A percentile compares a stretch with the other conserved stretches of the same genome.
Conservation (phyloP, 2,888 invertebrate species). For the Carcina quercana region DNA sequence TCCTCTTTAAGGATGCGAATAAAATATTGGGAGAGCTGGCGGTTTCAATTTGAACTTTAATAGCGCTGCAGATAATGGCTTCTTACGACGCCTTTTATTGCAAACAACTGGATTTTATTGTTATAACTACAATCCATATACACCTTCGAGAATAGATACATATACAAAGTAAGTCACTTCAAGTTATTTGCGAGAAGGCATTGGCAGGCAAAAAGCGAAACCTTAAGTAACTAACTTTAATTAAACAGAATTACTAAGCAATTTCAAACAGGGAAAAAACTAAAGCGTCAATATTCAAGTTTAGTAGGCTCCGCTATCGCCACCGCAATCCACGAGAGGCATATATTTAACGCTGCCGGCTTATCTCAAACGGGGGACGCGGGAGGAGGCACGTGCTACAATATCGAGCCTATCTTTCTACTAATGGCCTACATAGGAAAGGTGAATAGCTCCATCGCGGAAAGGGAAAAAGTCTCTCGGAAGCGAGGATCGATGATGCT, state of each 20-base stretch:
- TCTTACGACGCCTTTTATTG: too few relatives aligned
- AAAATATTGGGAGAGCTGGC: constrained; percentile 32
- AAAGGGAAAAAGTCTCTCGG: constrained; percentile 42
- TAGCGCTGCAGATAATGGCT: constrained; percentile 32
- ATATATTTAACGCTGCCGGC: constrained; percentile 53
- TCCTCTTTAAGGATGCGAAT: constrained; percentile 35
- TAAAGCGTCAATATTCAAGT: too few relatives aligned
- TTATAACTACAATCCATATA: too few relatives aligned
- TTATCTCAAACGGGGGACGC: constrained; percentile 49
- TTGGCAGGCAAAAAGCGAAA: too few relatives aligned
- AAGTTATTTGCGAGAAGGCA: too few relatives aligned
- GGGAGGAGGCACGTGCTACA: constrained; percentile 41
- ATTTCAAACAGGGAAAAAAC: too few relatives aligned
- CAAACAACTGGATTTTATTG: too few relatives aligned
- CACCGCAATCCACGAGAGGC: constrained; percentile 43
- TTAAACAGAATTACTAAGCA: too few relatives aligned
- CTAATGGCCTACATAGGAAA: constrained; percentile 67
- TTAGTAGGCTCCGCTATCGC: constrained; percentile 34
- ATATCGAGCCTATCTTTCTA: constrained; percentile 61
- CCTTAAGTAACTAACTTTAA: too few relatives aligned
- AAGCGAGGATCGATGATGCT: constrained; percentile 34
- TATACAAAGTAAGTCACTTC: too few relatives aligned
- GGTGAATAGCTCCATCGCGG: constrained; percentile 55
- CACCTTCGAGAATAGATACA: too few relatives aligned
- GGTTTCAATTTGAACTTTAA: constrained; percentile 39